Base-by-base conservation (phyloP, 2,113 vertebrate species). In the Scomber scombrus region DNA sequence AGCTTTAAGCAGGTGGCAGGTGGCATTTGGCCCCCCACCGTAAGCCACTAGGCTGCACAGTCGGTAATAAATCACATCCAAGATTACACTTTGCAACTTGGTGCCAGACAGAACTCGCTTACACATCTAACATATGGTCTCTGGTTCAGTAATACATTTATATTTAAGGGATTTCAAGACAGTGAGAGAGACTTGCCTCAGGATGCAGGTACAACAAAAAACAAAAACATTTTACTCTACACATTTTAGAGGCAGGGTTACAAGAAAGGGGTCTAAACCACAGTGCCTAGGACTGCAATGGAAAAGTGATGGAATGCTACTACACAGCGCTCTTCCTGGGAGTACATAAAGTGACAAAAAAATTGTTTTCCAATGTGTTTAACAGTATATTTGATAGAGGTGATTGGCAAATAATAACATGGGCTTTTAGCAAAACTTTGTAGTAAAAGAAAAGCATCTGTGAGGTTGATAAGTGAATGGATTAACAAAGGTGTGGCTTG, bases 31-130 rank as follows among this genome's bases (percentile, higher is more conserved):
- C 64, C 71, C 45, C 21, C 47, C 3, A 16, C 60, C 31, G 18
- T 45, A 51, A 81, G 50, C 50, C 57, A 45, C 61, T 65, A 66
- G 49, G 72, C 40, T 51, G 60, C 0, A 62, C 31, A 54, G 81
- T 31, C 77, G 73, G 54, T 62, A 46, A 80, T 89, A 91, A 93
- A 93, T 93, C 89, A 89, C 52, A 62, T 65, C 75, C 81, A 62
- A 86, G 76, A 88, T 75, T 89, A 87, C 75, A 91, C 64, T 71
- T 89, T 74, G 69, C 91, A 91, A 84, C 79, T 11, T 55, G 18
- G 86, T 90, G 91, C 86, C 85, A 93, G 84, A 85, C 81, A 81
- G 71, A 84, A 43, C 63, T 45, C 16, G 12, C 51, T 80, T 66
- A 80, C 64, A 65, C 73, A 73, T 65, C 60, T 65, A 43, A 45